These are phyloP conservation scores for Patella ulyssiponensis DNA, from an alignment of 2,888 invertebrate species.

Conservation along the genomic window DNA sequence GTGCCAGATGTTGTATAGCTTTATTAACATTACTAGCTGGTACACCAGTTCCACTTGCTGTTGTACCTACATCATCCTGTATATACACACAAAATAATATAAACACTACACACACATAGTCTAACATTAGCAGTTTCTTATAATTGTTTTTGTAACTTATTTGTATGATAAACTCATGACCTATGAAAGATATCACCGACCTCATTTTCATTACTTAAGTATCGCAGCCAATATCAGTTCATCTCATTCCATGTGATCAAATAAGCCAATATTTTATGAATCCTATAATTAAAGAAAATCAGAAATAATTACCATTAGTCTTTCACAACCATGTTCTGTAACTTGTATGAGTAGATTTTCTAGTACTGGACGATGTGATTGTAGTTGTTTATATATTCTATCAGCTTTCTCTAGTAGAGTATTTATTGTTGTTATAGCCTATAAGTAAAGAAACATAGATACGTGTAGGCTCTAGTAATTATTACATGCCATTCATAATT, in stretches of 20 bases:
- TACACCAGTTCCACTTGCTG: slow-evolving; percentile 40
- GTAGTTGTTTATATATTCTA: slow-evolving; percentile 90
- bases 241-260: too few relatives aligned
- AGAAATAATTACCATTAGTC: slow-evolving; percentile 33
- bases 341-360: slow-evolving; percentile 89
- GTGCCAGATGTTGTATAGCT: slow-evolving; percentile 93
- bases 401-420: slow-evolving; percentile 94
- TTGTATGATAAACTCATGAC: too few relatives aligned
- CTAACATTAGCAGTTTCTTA: too few relatives aligned
- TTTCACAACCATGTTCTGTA: slow-evolving; percentile 80
- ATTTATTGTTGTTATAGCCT: slow-evolving; percentile 93
- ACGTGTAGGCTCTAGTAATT: too few relatives aligned
- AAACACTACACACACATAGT: too few relatives aligned
- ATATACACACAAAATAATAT: not conserved
- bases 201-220: too few relatives aligned
- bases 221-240: too few relatives aligned
- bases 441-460: slow-evolving; percentile 15
- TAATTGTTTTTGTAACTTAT: too few relatives aligned
- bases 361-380: slow-evolving; percentile 89
- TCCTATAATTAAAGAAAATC: not conserved
- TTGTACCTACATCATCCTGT: slow-evolving; percentile 42
- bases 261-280: not conserved
- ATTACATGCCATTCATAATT: too few relatives aligned
- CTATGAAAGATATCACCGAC: too few relatives aligned
- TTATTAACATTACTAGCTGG: slow-evolving; percentile 81